Conservation (phyloP, 1,140 invertebrate species). For the Drosophila auraria region DNA sequence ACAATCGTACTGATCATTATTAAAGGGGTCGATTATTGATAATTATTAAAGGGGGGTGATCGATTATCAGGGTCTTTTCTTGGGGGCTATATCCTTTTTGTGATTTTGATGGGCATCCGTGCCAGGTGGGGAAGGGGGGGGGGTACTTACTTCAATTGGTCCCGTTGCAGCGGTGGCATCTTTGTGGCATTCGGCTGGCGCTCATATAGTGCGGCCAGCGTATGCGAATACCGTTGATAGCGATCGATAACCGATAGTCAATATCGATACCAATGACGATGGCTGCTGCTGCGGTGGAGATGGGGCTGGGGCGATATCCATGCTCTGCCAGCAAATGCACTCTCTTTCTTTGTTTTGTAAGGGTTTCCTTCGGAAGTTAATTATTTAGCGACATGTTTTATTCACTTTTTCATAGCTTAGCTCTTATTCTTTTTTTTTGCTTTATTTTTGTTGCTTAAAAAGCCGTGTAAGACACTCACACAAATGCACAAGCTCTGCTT, state of each 20-base stretch:
- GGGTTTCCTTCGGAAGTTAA: conserved; percentile 15
- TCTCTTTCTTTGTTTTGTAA: not conserved
- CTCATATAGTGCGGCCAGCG: conserved; percentile 59
- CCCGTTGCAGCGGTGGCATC: conserved; percentile 77
- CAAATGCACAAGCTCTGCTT: conserved; percentile 23
- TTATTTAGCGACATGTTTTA: conserved; percentile 20
- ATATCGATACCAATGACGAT: conserved; percentile 24
- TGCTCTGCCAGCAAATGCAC: conserved; percentile 60
- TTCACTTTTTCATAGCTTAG: conserved; percentile 13
- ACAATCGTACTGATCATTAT: no score
- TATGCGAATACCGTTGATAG: conserved; percentile 32
- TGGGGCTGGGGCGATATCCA: conserved; percentile 58
- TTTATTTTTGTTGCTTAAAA: not conserved
- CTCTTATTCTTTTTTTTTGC: not conserved
- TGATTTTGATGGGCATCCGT: not conserved
- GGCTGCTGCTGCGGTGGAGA: conserved; percentile 28
- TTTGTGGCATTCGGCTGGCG: conserved; percentile 66
- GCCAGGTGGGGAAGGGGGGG: no score
- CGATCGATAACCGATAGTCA: conserved; percentile 12
- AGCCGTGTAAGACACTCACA: conserved; percentile 17
- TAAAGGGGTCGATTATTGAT: no score
- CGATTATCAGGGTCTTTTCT: no score
- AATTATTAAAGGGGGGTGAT: no score
- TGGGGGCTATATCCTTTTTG: conserved; percentile 1
- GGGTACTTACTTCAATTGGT: conserved; percentile 70